Percentiles rank a stretch among this genome's conserved stretches.
These are phyloP conservation scores for Alethe castanea DNA, from an alignment of 2,113 vertebrate species.

Conservation along the genomic window DNA sequence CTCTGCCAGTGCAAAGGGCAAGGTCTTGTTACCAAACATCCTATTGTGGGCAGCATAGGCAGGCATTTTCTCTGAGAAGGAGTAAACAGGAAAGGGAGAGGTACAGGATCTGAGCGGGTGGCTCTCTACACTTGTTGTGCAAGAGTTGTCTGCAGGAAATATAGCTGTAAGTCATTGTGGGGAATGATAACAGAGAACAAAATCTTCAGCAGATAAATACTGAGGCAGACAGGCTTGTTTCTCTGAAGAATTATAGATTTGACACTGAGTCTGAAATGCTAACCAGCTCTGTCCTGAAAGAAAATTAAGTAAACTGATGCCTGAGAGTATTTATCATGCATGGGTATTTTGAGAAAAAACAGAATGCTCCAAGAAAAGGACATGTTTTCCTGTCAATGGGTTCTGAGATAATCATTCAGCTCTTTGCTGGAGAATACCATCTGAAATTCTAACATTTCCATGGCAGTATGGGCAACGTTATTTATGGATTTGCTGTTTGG, in stretches of 20 bases:
- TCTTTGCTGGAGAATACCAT: background rate
- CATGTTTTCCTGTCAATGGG: background rate
- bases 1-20: background rate
- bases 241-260: background rate
- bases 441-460: background rate
- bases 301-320: background rate
- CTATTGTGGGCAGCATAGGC: background rate
- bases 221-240: background rate
- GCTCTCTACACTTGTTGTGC: background rate
- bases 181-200: background rate
- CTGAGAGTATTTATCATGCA: background rate
- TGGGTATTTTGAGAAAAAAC: background rate
- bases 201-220: background rate
- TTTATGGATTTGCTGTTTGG: background rate
- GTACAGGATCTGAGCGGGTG: background rate
- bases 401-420: background rate
- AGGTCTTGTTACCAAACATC: background rate
- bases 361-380: background rate
- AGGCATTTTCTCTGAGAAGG: background rate
- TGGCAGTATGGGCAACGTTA: background rate
- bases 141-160: conserved; percentile 21
- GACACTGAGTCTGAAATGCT: background rate
- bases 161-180: background rate
- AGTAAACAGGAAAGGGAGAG: conserved; percentile 38
- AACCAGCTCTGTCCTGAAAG: background rate